Percentiles rank a stretch among this genome's conserved stretches.
Conservation (phyloP, 2,797 vertebrate species). For the Helarctos malayanus region DNA sequence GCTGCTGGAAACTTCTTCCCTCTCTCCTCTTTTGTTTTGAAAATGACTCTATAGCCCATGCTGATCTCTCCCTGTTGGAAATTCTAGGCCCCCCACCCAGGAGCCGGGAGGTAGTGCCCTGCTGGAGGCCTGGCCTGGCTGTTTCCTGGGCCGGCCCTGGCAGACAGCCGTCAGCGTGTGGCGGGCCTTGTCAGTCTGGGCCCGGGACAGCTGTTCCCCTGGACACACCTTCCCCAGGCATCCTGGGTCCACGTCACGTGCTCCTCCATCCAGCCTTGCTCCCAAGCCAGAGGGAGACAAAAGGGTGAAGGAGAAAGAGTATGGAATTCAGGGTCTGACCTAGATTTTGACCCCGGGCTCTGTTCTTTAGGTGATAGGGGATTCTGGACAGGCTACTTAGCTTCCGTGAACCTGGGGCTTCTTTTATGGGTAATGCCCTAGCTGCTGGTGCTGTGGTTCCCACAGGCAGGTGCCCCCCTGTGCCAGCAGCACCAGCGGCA, state of each 20-base stretch:
- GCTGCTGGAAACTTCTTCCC: constrained; percentile 85
- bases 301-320: not conserved
- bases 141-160: not conserved
- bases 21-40: constrained; percentile 71
- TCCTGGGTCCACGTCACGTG: fast-evolving
- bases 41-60: not conserved
- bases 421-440: not conserved
- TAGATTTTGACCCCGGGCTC: not conserved
- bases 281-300: not conserved
- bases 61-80: fast-evolving
- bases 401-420: not conserved
- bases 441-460: not conserved
- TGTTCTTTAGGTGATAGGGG: not conserved
- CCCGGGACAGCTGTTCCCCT: not conserved
- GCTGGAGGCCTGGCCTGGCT: not conserved
- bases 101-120: not conserved
- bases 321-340: not conserved
- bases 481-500: not conserved
- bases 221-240: fast-evolving
- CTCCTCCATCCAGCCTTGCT: not conserved
- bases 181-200: fast-evolving
- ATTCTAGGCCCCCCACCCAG: not conserved
- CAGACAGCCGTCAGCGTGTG: not conserved
- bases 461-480: not conserved
- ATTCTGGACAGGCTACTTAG: not conserved